Evolutionary conservation across 2,888 invertebrate genomes (phyloP), one percentile per base, ranked within the genome.

Genomic region (Tubulanus polymorphus): DNA sequence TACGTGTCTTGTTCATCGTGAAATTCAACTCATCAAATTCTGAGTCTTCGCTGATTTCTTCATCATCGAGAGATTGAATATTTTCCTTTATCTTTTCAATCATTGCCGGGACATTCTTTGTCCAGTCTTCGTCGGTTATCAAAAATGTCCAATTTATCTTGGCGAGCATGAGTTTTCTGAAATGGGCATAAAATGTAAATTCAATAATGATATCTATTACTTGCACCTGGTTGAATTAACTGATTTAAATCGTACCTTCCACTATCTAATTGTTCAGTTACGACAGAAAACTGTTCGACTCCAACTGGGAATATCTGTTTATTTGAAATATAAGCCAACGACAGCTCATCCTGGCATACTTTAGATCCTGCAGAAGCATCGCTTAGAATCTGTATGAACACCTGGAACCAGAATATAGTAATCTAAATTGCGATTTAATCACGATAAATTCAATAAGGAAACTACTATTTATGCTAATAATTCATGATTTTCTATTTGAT

Each of bases 141-240:
- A 73, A 69, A 54, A 73, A 72, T 27, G 65, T 66, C 73, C 73
- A 73, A 55, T 73, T 72, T 48, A 73, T 71, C 51, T 69, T 70
- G 12, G 72, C 71, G 54, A 73, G 48, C 62, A 72, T 72, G 37
- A 73, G 57, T 37, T 67, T 66, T 55, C 73, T 73, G 58, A n/a
- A 54, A 46, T 29, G n/a, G n/a, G n/a, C n/a, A 27, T 37, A 35
- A 37, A 56, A 35, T 35, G 12, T 12, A 12, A 12, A 12, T 35
- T 35, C n/a, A n/a, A 35, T 12, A 35, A 35, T 35, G n/a, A 35
- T 12, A n/a, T 12, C 10, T 12, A 35, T 12, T 12, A 35, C n/a
- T n/a, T 35, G n/a, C 35, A 35, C n/a, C 35, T 35, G 35, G n/a
- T 35, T 35, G 12, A 35, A n/a, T n/a, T n/a, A n/a, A n/a, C n/a